Evolutionary conservation across 2,113 vertebrate species (phyloP), one percentile per base, ranked within the genome.

Genomic region (Platichthys flesus): DNA sequence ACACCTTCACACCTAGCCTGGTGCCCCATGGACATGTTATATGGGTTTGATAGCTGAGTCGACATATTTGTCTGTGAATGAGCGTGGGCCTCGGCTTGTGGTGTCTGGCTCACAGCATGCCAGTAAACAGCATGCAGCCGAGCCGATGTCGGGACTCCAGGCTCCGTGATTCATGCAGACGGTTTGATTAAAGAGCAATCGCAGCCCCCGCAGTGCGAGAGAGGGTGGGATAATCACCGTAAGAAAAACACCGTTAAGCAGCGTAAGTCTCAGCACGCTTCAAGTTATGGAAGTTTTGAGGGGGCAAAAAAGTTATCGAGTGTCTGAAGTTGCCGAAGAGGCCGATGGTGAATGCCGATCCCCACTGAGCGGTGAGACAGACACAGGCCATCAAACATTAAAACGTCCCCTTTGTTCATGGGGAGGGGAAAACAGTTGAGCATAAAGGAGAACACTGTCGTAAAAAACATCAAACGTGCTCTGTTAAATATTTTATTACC

Each of bases 171-270:
- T 88, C 89, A 84, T 71, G 80, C 83, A 89, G 85, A 85, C 82
- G 80, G 79, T 65, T 90, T 89, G 88, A 90, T 90, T 91, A 89
- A 91, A 91, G 86, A 92, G 89, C 83, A 91, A 88, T 86, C 26
- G 75, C 77, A 62, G 83, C 82, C 80, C 85, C 86, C 76, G 71
- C 84, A 68, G 88, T 37, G 86, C 23, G 21, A 73, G 85, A 82
- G 85, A 84, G 82, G 85, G 78, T 79, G 85, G 69, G 63, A 71
- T 88, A 85, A 90, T 91, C 89, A 86, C 66, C n/a, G 18, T 40
- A 72, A 83, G 68, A 78, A 86, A 81, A 86, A 82, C 75, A 65
- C 59, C 59, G 69, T 74, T 85, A 75, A 76, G 62, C n/a, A 63
- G 74, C 63, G 80, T 73, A 70, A 65, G 80, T 81, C 82, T 85